A percentile compares a stretch with the other conserved stretches of the same genome.
phyloP scores from a whole-genome alignment of 1,140 invertebrate genomes.

The Drosophila nigrodunni region DNA sequence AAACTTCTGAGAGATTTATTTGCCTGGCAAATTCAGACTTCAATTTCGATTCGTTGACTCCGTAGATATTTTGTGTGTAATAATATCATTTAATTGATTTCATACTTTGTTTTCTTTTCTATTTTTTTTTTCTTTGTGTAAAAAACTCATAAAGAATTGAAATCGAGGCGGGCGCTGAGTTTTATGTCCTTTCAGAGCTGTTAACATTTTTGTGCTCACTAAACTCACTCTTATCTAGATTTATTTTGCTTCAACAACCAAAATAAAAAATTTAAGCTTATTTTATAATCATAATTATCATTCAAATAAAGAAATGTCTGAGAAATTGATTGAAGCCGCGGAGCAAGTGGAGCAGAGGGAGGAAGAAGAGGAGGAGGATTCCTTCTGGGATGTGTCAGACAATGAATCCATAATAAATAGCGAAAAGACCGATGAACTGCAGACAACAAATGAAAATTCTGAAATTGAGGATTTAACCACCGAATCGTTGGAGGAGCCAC shows the following conservation, averaged over 20 bases:
- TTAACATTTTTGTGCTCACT: not conserved
- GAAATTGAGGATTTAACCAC: not conserved
- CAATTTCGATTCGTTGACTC: constrained; percentile 19
- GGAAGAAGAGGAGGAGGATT: constrained; percentile 1
- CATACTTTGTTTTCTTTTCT: too few relatives aligned
- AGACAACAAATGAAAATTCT: not conserved
- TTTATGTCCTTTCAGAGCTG: not conserved
- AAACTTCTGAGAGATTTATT: constrained; percentile 61
- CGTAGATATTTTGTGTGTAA: constrained; percentile 2
- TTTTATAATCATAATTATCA: not conserved
- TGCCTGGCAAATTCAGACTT: constrained; percentile 30
- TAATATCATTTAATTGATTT: constrained; percentile 23
- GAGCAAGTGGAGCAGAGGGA: not conserved
- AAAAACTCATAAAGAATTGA: constrained; percentile 1
- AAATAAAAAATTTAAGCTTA: not conserved
- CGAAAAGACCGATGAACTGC: not conserved
- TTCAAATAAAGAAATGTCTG: constrained; percentile 13
- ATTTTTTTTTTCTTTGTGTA: not conserved
- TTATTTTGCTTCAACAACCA: constrained; percentile 7
- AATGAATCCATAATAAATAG: not conserved
- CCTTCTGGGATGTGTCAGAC: constrained; percentile 1
- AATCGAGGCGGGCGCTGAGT: constrained; percentile 8
- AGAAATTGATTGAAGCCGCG: not conserved
- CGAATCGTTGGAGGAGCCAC: not conserved
- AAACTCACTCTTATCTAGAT: constrained; percentile 7